Percentiles rank a stretch among this genome's conserved stretches.
Evolutionary conservation across 2,113 vertebrate species (phyloP).

Genomic region (Nettapus auritus): DNA sequence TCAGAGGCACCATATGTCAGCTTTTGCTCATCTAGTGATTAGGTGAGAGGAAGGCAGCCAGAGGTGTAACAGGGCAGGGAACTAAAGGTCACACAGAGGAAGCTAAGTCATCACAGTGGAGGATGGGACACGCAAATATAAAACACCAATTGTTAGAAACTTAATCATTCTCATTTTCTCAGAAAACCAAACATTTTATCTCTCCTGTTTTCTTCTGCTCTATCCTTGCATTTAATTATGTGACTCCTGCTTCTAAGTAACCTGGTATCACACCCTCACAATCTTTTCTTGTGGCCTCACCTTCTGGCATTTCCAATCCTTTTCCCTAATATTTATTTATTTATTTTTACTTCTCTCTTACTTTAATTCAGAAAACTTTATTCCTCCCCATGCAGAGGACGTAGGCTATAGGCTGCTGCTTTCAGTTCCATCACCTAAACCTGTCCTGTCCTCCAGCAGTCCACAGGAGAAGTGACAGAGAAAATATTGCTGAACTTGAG

Average conservation of each 20-base stretch:
- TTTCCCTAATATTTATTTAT: background rate
- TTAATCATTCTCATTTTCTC: background rate
- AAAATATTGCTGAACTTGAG: background rate
- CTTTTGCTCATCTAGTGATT: slow-evolving; percentile 34
- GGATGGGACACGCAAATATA: background rate
- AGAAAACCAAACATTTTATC: background rate
- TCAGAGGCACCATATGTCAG: background rate
- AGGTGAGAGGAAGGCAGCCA: slow-evolving; percentile 9
- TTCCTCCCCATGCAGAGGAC: background rate
- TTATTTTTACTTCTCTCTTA: background rate
- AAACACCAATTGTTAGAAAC: background rate
- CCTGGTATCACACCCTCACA: background rate
- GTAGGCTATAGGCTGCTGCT: background rate
- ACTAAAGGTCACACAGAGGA: background rate
- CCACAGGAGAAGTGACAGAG: background rate
- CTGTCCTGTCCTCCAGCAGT: background rate
- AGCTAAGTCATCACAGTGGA: background rate
- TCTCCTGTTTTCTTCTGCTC: background rate
- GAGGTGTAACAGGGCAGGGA: background rate
- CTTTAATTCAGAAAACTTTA: background rate
- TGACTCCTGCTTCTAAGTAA: background rate
- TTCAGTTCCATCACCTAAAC: background rate
- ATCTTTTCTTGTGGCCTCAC: background rate
- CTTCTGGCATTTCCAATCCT: background rate
- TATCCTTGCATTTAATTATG: background rate